Percentiles rank a stretch among this genome's conserved stretches.
phyloP scores from a whole-genome alignment of 2,888 invertebrate species.

The Malthinus seriepunctatus region DNA sequence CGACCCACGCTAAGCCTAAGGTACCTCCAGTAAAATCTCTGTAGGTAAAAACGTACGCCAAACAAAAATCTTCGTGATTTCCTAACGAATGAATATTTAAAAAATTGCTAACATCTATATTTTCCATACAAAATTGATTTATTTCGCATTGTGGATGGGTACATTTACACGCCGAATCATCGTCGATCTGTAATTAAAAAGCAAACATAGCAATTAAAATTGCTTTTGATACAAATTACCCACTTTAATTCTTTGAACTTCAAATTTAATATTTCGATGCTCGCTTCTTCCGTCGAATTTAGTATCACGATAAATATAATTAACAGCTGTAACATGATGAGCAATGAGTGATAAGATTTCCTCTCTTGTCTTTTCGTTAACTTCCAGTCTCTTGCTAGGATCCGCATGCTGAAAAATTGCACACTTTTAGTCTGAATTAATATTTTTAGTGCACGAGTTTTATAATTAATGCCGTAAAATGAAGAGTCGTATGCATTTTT shows the following conservation, averaged over 20 bases:
- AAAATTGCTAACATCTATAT: constrained; percentile 99
- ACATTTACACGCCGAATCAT: constrained; percentile 77
- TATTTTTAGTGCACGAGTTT: no score
- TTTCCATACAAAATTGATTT: constrained; percentile 92
- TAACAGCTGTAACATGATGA: constrained; percentile 97
- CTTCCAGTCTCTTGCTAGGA: constrained; percentile 66
- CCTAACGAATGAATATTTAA: constrained; percentile 95
- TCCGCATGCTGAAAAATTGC: constrained; percentile 66
- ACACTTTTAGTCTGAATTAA: background rate
- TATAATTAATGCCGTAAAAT: no score
- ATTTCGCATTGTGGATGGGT: constrained; percentile 64
- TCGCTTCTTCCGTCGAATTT: constrained; percentile 89
- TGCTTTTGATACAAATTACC: constrained; percentile 12
- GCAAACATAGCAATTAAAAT: background rate
- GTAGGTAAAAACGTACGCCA: constrained; percentile 99
- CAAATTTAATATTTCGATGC: constrained; percentile 94
- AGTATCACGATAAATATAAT: constrained; percentile 94
- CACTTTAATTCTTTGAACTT: constrained; percentile 86
- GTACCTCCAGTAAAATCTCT: constrained; percentile 98
- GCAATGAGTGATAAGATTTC: constrained; percentile 97
- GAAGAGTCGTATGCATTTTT: background rate
- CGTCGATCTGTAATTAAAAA: constrained; percentile 77
- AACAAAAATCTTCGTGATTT: constrained; percentile 97
- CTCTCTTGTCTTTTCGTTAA: constrained; percentile 89
- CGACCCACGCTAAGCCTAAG: constrained; percentile 98